Evolutionary conservation across 2,888 invertebrate species (phyloP).

Genomic region (Nephrotoma flavescens): DNA sequence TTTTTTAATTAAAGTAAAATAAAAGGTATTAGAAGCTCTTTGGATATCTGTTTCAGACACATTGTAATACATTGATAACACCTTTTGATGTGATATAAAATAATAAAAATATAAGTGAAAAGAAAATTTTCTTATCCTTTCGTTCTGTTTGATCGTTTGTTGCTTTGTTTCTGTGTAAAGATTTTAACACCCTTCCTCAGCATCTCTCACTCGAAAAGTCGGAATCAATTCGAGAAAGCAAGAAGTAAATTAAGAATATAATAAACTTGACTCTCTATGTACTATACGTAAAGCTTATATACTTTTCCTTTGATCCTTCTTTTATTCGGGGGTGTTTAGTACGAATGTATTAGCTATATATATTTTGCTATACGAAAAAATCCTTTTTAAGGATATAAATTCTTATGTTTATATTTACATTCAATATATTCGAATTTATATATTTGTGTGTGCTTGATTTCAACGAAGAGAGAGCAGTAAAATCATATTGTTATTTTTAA

Average conservation of each 20-base stretch:
- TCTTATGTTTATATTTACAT: neutral
- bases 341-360: neutral
- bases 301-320: neutral
- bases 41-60: neutral
- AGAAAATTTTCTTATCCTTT: neutral
- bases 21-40: neutral
- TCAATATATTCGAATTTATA: neutral
- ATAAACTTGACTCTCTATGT: neutral
- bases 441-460: neutral
- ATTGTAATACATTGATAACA: neutral
- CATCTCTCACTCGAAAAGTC: neutral
- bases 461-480: neutral
- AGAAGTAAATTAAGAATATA: neutral
- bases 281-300: neutral
- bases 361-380: neutral
- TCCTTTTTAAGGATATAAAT: neutral
- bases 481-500: neutral
- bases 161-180: neutral
- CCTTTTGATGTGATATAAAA: neutral
- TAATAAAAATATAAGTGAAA: neutral
- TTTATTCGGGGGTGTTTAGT: neutral
- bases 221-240: neutral
- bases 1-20: neutral
- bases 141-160: neutral
- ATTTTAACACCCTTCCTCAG: neutral